Conservation (phyloP, 2,113 vertebrate species). For the Channa argus region DNA sequence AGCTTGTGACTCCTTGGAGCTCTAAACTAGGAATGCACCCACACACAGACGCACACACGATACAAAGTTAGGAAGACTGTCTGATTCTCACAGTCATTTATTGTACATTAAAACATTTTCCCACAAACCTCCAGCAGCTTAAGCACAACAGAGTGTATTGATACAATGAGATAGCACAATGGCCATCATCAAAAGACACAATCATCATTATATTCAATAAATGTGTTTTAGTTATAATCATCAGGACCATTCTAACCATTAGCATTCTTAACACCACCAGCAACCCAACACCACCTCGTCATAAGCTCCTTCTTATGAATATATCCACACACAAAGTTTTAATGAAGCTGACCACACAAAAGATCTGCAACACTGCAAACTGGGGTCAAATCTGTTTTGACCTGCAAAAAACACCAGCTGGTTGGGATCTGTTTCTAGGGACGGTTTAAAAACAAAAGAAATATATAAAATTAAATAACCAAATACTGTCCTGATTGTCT, state of each 20-base stretch:
- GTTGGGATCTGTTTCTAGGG: too few relatives aligned
- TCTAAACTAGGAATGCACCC: too few relatives aligned
- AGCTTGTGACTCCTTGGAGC: too few relatives aligned
- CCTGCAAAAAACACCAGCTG: slow-evolving; percentile 19
- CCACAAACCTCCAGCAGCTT: slow-evolving; percentile 74
- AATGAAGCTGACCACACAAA: slow-evolving; percentile 23
- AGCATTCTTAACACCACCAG: slow-evolving; percentile 35
- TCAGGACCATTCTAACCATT: slow-evolving; percentile 36
- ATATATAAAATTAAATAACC: neutral
- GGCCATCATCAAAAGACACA: slow-evolving; percentile 74
- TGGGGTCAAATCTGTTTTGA: slow-evolving; percentile 30
- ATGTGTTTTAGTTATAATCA: slow-evolving; percentile 66
- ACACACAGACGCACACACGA: neutral
- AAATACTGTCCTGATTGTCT: slow-evolving; percentile 33
- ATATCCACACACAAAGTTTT: slow-evolving; percentile 35
- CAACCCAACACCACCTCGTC: slow-evolving; percentile 54
- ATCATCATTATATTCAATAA: slow-evolving; percentile 71
- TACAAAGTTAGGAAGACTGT: neutral
- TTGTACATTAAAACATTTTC: slow-evolving; percentile 81
- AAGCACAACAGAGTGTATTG: slow-evolving; percentile 66
- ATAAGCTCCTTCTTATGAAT: slow-evolving; percentile 44
- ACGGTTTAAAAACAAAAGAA: neutral
- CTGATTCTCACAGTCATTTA: slow-evolving; percentile 76
- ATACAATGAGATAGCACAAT: slow-evolving; percentile 68
- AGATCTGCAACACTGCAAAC: slow-evolving; percentile 41